Evolutionary conservation across 64 coral and sea anemone genomes (phyloP), one percentile per base, ranked within the genome.

Genomic region (Stylophora pistillata): DNA sequence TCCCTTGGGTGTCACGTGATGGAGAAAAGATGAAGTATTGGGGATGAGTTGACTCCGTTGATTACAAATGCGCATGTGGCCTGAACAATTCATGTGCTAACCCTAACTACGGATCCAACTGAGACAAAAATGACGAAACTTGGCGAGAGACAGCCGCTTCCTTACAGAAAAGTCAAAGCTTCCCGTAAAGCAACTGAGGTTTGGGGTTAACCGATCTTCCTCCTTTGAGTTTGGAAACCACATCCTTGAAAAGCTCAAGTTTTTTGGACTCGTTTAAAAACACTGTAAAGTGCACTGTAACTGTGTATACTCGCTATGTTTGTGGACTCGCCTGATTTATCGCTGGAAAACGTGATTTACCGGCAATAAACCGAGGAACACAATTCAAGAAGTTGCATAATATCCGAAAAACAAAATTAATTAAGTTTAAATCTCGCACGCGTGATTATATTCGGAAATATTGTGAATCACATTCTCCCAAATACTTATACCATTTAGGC

Each of bases 41-140:
- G 57, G 78, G 78, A 4, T 58, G 78, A 47, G 78, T 59, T 6
- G 64, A 58, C n/a, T 59, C 78, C 12, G 78, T 30, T 82, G 30
- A 82, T 82, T 65, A 82, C 58, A 82, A 34, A 21, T 82, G 78
- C 58, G 58, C 58, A 65, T 82, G 78, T 30, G 78, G 78, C 17
- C 16, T 63, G 1, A 57, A 53, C 2, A 72, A 72, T 5, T 5
- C 63, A 68, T 89, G 88, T 26, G 88, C 77, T n/a, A n/a, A 72
- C 2, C 30, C 70, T 9, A 28, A 34, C 61, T 30, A 37, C 17
- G 13, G 70, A 55, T 89, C 62, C 28, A 89, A 72, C 12, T 89
- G 88, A 9, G 77, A 82, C 32, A 47, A 34, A 11, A 47, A 81
- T 64, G 58, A 81, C 13, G 1, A 30, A 3, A 28, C 18, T 0